phyloP scores from a whole-genome alignment of 92 coral and sea anemone genomes.

The Zoanthus sansibaricus region DNA sequence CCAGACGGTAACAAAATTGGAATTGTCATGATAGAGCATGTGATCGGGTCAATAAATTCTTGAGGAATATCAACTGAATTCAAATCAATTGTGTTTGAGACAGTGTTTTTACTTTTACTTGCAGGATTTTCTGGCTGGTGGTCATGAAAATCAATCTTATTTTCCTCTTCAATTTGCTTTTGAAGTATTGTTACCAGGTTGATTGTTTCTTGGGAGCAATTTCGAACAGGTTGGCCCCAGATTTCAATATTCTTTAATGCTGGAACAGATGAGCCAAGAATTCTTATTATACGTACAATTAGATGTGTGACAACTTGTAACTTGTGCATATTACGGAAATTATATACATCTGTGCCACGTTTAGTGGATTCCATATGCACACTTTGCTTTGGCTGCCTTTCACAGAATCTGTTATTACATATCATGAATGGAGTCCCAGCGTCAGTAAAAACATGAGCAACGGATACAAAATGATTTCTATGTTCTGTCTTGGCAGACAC shows the following conservation, averaged over 20 bases:
- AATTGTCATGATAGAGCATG: slow-evolving; percentile 86
- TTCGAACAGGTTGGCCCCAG: slow-evolving; percentile 83
- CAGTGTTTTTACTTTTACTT: neutral
- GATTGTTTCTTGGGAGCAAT: slow-evolving; percentile 57
- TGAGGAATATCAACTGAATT: slow-evolving; percentile 65
- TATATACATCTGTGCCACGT: slow-evolving; percentile 29
- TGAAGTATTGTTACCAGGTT: slow-evolving; percentile 63
- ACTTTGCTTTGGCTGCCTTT: slow-evolving; percentile 48
- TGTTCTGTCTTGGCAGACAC: slow-evolving; percentile 76
- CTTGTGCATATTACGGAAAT: slow-evolving; percentile 72
- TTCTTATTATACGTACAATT: slow-evolving; percentile 69
- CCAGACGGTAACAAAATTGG: slow-evolving; percentile 97
- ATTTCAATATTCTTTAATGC: slow-evolving; percentile 85
- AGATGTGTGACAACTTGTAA: slow-evolving; percentile 80
- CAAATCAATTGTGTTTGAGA: neutral
- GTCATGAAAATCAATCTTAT: neutral
- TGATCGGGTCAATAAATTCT: slow-evolving; percentile 93
- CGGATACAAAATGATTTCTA: slow-evolving; percentile 64
- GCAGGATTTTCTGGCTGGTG: slow-evolving; percentile 6
- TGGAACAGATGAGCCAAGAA: slow-evolving; percentile 83
- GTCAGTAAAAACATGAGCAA: slow-evolving; percentile 67
- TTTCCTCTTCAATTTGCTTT: slow-evolving; percentile 39
- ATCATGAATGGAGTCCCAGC: slow-evolving; percentile 72
- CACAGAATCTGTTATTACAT: slow-evolving; percentile 66
- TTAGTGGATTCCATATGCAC: neutral